A percentile compares a stretch with the other conserved stretches of the same genome.
Evolutionary conservation across 1,140 invertebrate species (phyloP).

Genomic region (Drosophila orosa): DNA sequence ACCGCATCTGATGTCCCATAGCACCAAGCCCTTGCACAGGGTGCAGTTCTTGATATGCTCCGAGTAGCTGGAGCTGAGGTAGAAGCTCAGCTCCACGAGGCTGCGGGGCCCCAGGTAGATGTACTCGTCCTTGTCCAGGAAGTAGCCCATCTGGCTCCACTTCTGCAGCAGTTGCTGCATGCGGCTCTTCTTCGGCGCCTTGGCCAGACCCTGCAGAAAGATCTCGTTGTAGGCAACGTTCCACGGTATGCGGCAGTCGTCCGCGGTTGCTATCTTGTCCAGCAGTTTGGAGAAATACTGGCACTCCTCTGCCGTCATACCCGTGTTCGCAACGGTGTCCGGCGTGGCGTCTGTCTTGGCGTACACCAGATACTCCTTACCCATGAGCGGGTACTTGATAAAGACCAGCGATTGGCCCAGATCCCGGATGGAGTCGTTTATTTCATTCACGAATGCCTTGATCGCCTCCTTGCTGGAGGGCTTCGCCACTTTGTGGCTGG

Average conservation of each 20-base stretch:
- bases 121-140: constrained; percentile 40
- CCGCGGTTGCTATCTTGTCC: constrained; percentile 51
- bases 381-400: constrained; percentile 45
- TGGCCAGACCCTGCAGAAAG: constrained; percentile 9
- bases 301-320: constrained; percentile 56
- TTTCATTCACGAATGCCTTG: constrained; percentile 41
- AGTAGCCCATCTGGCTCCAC: constrained; percentile 66
- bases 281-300: constrained; percentile 61
- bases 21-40: constrained; percentile 63
- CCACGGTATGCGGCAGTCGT: constrained; percentile 53
- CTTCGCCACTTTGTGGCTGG: constrained; percentile 39
- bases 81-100: constrained; percentile 61
- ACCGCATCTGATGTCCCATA: constrained; percentile 64
- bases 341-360: constrained; percentile 56
- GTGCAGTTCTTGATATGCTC: constrained; percentile 57
- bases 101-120: constrained; percentile 66
- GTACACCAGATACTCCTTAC: constrained; percentile 65
- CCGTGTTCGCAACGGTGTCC: constrained; percentile 41
- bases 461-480: constrained; percentile 46
- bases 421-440: constrained; percentile 38
- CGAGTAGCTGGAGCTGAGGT: constrained; percentile 48
- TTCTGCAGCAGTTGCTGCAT: constrained; percentile 53
- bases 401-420: constrained; percentile 50
- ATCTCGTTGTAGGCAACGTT: constrained; percentile 52
- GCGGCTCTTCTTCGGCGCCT: constrained; percentile 46